phyloP scores from a whole-genome alignment of 2,113 vertebrate genomes.

The Brachionichthys hirsutus region DNA sequence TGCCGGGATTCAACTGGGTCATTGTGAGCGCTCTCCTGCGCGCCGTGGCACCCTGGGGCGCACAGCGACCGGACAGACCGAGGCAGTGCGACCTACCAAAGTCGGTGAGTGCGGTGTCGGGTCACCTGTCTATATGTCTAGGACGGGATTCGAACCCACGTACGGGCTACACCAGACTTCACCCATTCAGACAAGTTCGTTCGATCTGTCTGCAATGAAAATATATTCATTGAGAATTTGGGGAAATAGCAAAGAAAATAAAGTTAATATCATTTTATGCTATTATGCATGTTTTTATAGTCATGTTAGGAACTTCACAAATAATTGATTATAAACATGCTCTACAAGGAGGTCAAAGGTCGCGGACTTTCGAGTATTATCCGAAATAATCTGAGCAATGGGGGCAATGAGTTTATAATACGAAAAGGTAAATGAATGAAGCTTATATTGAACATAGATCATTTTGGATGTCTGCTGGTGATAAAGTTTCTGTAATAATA shows the following conservation, averaged over 20 bases:
- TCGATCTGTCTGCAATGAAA: too few species aligned
- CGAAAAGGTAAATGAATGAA: not conserved
- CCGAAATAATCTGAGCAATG: too few species aligned
- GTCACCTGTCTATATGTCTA: not conserved
- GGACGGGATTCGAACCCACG: not conserved
- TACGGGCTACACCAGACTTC: too few species aligned
- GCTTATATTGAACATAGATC: not conserved
- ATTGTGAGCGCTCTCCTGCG: conserved; percentile 77
- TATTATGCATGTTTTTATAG: too few species aligned
- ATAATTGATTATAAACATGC: not conserved
- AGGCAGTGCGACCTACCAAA: conserved; percentile 77
- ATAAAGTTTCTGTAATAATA: not conserved
- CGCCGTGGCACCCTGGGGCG: conserved; percentile 72
- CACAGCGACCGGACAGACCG: conserved; percentile 62
- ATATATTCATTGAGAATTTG: too few species aligned
- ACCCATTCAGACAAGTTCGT: too few species aligned
- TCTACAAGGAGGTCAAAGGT: conserved; percentile 6
- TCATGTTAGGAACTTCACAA: not conserved
- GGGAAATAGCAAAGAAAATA: too few species aligned
- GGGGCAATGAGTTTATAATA: not conserved
- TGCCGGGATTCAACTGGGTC: conserved; percentile 72
- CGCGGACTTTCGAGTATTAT: not conserved
- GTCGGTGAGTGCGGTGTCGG: conserved; percentile 75
- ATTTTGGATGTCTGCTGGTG: too few species aligned
- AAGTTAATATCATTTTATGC: too few species aligned